These are phyloP conservation scores for Polylopha cassiicola DNA, from an alignment of 2,888 invertebrate genomes.

Conservation along the genomic window DNA sequence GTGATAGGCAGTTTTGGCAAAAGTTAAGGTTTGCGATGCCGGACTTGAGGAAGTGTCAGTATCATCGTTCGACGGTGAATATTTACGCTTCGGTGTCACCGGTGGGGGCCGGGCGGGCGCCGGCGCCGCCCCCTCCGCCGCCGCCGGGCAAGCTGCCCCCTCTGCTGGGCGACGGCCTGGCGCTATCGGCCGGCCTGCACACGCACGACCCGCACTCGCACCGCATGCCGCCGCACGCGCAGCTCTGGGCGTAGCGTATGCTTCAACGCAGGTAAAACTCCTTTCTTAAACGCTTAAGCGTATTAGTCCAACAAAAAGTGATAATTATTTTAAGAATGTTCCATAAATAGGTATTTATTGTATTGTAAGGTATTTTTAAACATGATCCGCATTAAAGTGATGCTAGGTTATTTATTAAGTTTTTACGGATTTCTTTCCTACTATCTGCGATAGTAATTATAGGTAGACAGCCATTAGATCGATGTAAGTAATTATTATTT, in stretches of 20 bases:
- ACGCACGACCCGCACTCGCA: conserved; percentile 65
- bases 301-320: conserved; percentile 75
- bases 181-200: conserved; percentile 62
- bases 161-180: conserved; percentile 70
- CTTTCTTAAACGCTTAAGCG: conserved; percentile 71
- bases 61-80: conserved; percentile 82
- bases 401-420: conserved; percentile 48
- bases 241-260: conserved; percentile 88
- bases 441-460: conserved; percentile 72
- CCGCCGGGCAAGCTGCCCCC: conserved; percentile 81
- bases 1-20: conserved; percentile 97
- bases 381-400: conserved; percentile 23
- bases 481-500: conserved; percentile 48
- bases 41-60: conserved; percentile 82
- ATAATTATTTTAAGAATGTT: conserved; percentile 68
- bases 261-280: conserved; percentile 80
- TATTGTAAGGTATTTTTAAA: conserved; percentile 25
- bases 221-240: conserved; percentile 81
- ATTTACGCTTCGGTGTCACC: conserved; percentile 83
- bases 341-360: conserved; percentile 60
- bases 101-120: conserved; percentile 74
- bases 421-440: conserved; percentile 61
- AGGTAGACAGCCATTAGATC: conserved; percentile 38
- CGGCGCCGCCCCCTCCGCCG: conserved; percentile 79
- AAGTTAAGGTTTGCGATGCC: conserved; percentile 95